Evolutionary conservation across 92 coral and sea anemone genomes (phyloP).

Genomic region (Nematostella vectensis): DNA sequence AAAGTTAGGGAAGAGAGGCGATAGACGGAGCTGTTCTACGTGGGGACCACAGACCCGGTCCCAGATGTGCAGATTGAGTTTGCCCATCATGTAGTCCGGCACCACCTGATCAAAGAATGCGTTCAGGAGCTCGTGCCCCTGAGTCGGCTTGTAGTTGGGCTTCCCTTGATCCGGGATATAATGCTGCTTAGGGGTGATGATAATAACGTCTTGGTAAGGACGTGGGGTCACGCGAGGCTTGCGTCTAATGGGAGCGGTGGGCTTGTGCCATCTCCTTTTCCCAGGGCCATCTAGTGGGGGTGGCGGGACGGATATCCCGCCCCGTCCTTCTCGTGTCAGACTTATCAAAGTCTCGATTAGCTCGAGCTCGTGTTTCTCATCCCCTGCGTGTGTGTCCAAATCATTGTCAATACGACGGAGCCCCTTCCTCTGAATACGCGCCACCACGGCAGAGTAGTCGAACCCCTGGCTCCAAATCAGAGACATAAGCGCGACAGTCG

Average conservation of each 20-base stretch:
- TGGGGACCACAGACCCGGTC: conserved; percentile 69
- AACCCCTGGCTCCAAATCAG: too few relatives aligned
- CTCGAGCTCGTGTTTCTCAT: not conserved
- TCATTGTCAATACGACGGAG: too few relatives aligned
- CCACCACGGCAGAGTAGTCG: too few relatives aligned
- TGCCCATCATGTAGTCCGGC: conserved; percentile 54
- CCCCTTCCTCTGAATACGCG: too few relatives aligned
- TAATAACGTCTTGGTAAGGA: conserved; percentile 27
- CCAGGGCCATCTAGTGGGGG: not conserved
- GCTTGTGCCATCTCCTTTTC: conserved; percentile 2
- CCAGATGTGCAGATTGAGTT: conserved; percentile 71
- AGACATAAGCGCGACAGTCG: too few relatives aligned
- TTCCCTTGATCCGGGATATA: conserved; percentile 9
- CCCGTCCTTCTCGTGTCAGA: not conserved
- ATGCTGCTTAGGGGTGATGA: conserved; percentile 45
- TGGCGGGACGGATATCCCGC: not conserved
- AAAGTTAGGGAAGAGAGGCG: conserved; percentile 78
- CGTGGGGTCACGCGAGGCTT: conserved; percentile 30
- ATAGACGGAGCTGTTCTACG: conserved; percentile 69
- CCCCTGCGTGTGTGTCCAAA: too few relatives aligned
- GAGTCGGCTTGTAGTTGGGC: conserved; percentile 10
- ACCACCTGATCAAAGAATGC: conserved; percentile 75
- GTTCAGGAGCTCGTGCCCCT: conserved; percentile 52
- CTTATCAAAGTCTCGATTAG: not conserved
- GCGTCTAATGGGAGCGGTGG: too few relatives aligned